Conservation (phyloP, 2,797 vertebrate genomes). For the Oreochromis mossambicus region DNA sequence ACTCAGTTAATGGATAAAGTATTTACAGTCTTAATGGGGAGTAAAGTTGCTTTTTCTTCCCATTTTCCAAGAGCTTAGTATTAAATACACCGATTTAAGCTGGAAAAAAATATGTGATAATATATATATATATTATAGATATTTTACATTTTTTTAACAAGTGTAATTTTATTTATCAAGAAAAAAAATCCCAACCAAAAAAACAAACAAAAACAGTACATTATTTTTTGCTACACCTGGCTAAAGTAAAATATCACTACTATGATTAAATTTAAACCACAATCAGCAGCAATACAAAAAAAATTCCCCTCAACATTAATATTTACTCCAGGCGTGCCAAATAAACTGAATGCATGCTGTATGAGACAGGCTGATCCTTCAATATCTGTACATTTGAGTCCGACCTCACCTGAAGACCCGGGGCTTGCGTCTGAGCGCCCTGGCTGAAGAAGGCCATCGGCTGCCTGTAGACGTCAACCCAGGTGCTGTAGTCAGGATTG, state of each 20-base stretch:
- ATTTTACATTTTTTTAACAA: neutral
- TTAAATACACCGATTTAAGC: neutral
- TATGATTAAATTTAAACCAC: neutral
- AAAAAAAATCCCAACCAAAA: neutral
- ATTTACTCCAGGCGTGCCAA: neutral
- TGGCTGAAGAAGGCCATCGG: constrained; percentile 95
- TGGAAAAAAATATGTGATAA: neutral
- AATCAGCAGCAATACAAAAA: neutral
- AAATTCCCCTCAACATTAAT: neutral
- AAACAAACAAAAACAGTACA: neutral
- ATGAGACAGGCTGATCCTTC: neutral
- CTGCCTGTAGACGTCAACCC: constrained; percentile 97
- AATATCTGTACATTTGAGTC: neutral
- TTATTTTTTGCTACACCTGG: neutral
- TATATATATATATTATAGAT: neutral
- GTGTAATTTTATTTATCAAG: neutral
- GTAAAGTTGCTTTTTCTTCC: neutral
- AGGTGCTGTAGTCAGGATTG: constrained; percentile 92
- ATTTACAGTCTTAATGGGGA: neutral
- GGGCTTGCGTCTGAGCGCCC: constrained; percentile 89
- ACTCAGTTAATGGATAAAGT: neutral
- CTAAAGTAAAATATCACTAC: neutral
- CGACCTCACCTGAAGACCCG: constrained; percentile 81
- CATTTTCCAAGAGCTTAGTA: neutral
- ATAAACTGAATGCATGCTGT: neutral